These are phyloP conservation scores for Oegoconia quadripuncta DNA, from an alignment of 2,888 invertebrate species.

Conservation along the genomic window DNA sequence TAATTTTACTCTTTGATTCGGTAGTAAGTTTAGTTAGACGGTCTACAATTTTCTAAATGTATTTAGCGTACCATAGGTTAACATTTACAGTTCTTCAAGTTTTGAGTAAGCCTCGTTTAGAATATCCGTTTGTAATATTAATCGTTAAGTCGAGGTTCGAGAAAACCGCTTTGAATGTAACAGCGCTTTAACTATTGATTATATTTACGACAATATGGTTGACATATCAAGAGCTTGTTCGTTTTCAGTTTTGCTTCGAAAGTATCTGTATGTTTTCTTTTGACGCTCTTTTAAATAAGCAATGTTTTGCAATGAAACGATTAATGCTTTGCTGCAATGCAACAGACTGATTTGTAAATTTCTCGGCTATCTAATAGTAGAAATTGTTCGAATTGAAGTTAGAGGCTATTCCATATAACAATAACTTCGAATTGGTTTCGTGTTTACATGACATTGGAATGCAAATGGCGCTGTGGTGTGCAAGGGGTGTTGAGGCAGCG, in stretches of 20 bases:
- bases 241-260: conserved; percentile 14
- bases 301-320: not conserved
- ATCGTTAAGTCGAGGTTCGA: conserved; percentile 24
- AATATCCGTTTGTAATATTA: conserved; percentile 31
- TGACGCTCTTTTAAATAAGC: conserved; percentile 1
- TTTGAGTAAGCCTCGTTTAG: conserved; percentile 42
- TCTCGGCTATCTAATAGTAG: conserved; percentile 14
- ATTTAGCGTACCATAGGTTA: conserved; percentile 64
- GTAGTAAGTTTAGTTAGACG: conserved; percentile 59
- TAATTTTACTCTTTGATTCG: conserved; percentile 50
- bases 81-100: conserved; percentile 48
- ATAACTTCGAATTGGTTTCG: conserved; percentile 37
- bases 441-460: conserved; percentile 36
- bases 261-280: not conserved
- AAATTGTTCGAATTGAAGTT: conserved; percentile 31
- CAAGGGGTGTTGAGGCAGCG: conserved; percentile 9
- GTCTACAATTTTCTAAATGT: conserved; percentile 55
- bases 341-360: not conserved
- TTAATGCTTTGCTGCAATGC: conserved; percentile 1
- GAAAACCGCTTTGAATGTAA: conserved; percentile 32
- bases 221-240: conserved; percentile 32
- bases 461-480: conserved; percentile 39
- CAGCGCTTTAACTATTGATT: conserved; percentile 28
- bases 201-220: conserved; percentile 13
- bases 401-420: conserved; percentile 39